Evolutionary conservation across 2,888 invertebrate species (phyloP).

Genomic region (Brachylomia viminalis): DNA sequence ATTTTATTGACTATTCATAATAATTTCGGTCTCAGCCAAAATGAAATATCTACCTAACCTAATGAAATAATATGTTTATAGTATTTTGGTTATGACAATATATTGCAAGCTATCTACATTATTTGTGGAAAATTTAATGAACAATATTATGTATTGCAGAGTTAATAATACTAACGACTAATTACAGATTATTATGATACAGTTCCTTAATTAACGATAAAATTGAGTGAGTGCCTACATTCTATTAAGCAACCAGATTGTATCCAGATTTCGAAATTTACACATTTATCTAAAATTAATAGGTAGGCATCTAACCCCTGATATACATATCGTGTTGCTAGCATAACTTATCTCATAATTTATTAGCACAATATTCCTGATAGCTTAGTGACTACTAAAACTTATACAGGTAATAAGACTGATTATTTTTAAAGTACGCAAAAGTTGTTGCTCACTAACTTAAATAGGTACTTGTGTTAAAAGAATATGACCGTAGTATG

Average conservation of each 20-base stretch:
- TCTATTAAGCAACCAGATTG: conserved; percentile 32
- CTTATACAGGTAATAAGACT: background rate
- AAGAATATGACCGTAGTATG: background rate
- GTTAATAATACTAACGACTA: conserved; percentile 5
- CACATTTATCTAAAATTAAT: conserved; percentile 48
- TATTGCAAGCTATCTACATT: conserved; percentile 32
- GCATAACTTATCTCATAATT: conserved; percentile 15
- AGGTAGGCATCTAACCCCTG: conserved; percentile 10
- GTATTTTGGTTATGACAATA: conserved; percentile 12
- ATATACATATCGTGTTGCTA: conserved; percentile 25
- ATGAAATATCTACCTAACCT: conserved; percentile 4
- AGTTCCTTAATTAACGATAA: conserved; percentile 26
- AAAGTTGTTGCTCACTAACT: background rate
- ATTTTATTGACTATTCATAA: conserved; percentile 20
- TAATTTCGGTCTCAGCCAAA: conserved; percentile 30
- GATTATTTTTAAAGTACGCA: background rate
- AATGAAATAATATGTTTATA: background rate
- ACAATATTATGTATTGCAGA: conserved; percentile 26
- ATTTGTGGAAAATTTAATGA: conserved; percentile 31
- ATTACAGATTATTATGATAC: conserved; percentile 36
- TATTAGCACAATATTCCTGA: conserved; percentile 33
- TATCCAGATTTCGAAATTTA: conserved; percentile 43
- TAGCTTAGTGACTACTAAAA: conserved; percentile 12
- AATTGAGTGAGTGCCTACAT: conserved; percentile 30
- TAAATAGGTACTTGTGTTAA: background rate